These are phyloP conservation scores for Margarornis squamiger DNA, from an alignment of 2,797 vertebrate genomes.

Conservation along the genomic window DNA sequence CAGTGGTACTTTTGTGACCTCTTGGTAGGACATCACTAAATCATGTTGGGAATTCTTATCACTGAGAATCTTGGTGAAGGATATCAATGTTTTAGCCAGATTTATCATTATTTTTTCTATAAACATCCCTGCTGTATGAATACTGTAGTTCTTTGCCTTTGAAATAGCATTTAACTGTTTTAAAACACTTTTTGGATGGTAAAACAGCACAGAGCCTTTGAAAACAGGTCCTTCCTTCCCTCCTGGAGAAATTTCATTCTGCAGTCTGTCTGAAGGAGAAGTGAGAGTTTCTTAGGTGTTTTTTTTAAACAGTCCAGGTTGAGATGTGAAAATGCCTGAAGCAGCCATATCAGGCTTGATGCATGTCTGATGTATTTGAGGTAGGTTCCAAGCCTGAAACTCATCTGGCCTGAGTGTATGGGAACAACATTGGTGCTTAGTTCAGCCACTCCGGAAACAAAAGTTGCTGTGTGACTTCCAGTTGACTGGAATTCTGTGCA, in stretches of 20 bases:
- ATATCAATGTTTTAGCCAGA: background rate
- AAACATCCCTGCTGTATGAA: fast-evolving
- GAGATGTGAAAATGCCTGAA: background rate
- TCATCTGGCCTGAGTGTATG: background rate
- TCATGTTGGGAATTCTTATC: background rate
- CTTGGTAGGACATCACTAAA: fast-evolving
- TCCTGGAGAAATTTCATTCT: background rate
- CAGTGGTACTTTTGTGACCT: background rate
- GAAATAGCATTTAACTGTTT: background rate
- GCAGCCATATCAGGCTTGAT: fast-evolving
- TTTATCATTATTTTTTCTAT: background rate
- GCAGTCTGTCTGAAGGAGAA: background rate
- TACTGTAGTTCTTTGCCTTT: background rate
- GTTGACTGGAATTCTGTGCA: background rate
- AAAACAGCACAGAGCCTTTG: background rate
- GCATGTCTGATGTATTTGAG: background rate
- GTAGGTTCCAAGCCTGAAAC: background rate
- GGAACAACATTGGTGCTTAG: background rate
- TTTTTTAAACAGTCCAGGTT: background rate
- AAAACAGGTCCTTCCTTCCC: background rate
- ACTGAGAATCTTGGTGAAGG: background rate
- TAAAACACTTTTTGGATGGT: background rate
- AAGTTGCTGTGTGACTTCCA: background rate
- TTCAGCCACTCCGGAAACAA: background rate
- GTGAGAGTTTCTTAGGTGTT: background rate